These are phyloP conservation scores for Venustaconcha ellipsiformis DNA, from an alignment of 1,140 invertebrate genomes.

Conservation along the genomic window DNA sequence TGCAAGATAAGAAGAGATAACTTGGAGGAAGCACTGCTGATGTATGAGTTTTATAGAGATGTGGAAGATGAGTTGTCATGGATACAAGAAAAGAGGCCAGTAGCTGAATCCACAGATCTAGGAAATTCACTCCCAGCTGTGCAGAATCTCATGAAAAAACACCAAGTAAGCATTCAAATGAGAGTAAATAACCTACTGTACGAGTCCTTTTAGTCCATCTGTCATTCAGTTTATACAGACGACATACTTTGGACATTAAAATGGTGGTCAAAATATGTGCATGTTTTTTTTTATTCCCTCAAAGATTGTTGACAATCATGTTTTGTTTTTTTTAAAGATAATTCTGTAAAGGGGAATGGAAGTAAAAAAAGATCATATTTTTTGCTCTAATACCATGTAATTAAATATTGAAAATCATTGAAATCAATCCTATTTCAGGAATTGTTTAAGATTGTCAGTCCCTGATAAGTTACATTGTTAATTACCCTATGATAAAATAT, in stretches of 20 bases:
- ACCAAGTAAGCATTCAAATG: slow-evolving; percentile 82
- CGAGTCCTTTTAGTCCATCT: slow-evolving; percentile 59
- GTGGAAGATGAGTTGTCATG: slow-evolving; percentile 98
- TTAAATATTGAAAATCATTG: no score
- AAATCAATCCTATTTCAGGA: no score
- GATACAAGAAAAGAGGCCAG: slow-evolving; percentile 98
- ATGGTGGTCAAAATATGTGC: neutral
- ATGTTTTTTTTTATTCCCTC: no score
- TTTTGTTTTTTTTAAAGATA: no score
- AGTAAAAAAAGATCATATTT: no score
- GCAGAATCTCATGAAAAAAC: slow-evolving; percentile 99
- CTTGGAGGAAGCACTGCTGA: slow-evolving; percentile 90
- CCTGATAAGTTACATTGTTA: no score
- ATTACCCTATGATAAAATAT: no score
- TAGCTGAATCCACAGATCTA: slow-evolving; percentile 95
- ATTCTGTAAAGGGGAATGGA: no score
- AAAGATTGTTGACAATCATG: no score
- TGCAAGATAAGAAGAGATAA: slow-evolving; percentile 72
- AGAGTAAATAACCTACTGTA: slow-evolving; percentile 15
- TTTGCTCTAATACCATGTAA: no score
- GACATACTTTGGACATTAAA: neutral
- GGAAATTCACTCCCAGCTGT: slow-evolving; percentile 94
- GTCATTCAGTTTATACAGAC: slow-evolving; percentile 64
- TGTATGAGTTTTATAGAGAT: slow-evolving; percentile 97
- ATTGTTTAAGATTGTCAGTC: no score